These are phyloP conservation scores for Tridacna crocea DNA, from an alignment of 2,888 invertebrate genomes.

Conservation along the genomic window DNA sequence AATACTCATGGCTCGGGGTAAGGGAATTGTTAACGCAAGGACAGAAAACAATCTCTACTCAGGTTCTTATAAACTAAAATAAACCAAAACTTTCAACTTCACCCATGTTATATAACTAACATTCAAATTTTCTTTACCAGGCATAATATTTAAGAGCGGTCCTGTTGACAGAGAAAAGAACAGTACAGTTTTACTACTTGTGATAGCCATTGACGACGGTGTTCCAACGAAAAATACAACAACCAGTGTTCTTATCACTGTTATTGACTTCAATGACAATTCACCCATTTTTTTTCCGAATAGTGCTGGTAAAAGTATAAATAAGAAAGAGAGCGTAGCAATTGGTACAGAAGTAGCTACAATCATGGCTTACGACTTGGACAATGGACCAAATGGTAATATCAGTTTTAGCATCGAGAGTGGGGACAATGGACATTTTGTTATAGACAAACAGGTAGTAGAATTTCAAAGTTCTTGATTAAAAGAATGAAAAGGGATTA, in stretches of 20 bases:
- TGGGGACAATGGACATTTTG: slow-evolving; percentile 20
- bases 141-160: slow-evolving; percentile 36
- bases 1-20: too few species aligned
- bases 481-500: too few species aligned
- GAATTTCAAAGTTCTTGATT: background rate
- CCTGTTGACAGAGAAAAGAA: slow-evolving; percentile 44
- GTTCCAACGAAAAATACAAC: slow-evolving; percentile 18
- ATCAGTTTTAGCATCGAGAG: slow-evolving; percentile 32
- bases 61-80: too few species aligned
- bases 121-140: slow-evolving; percentile 15
- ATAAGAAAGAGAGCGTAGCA: slow-evolving; percentile 23
- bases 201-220: slow-evolving; percentile 48
- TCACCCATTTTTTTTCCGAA: slow-evolving; percentile 24
- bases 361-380: slow-evolving; percentile 40
- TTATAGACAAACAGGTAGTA: slow-evolving; percentile 36
- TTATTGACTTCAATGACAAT: slow-evolving; percentile 42
- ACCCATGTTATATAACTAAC: too few species aligned
- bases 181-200: slow-evolving; percentile 2
- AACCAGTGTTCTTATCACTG: slow-evolving; percentile 20
- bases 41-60: too few species aligned
- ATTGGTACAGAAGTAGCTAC: background rate
- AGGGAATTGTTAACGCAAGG: too few species aligned
- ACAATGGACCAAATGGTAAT: slow-evolving; percentile 34
- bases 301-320: background rate
- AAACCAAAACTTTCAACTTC: too few species aligned